Conservation (phyloP, 2,888 invertebrate genomes). For the Polydrusus tereticollis region DNA sequence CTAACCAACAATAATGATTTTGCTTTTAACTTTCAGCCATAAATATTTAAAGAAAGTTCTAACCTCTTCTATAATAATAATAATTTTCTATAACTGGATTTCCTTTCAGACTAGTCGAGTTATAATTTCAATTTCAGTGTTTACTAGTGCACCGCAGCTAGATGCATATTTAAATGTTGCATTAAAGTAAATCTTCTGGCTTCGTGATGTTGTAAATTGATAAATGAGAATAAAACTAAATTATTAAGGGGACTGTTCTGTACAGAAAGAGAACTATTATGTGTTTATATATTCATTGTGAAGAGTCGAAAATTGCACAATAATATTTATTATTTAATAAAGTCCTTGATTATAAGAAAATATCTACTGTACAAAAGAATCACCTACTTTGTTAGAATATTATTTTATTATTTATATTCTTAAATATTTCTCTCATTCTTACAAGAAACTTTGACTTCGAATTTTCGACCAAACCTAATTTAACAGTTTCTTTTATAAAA, state of each 20-base stretch:
- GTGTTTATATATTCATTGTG: too few species aligned
- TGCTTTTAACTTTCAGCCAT: slow-evolving; percentile 13
- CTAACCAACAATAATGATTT: background rate
- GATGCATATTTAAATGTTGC: slow-evolving; percentile 14
- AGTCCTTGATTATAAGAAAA: too few species aligned
- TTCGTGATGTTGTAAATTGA: background rate
- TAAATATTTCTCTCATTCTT: too few species aligned
- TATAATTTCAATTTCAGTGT: slow-evolving; percentile 11
- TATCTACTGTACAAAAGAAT: too few species aligned
- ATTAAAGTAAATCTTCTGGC: background rate
- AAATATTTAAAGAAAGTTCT: slow-evolving; percentile 22
- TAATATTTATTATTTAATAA: too few species aligned
- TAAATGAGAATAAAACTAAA: too few species aligned
- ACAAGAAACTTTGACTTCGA: too few species aligned
- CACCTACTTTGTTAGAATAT: too few species aligned
- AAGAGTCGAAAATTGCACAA: too few species aligned
- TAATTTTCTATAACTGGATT: slow-evolving; percentile 1
- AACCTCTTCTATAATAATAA: background rate
- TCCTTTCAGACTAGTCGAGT: slow-evolving; percentile 9
- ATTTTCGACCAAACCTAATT: background rate
- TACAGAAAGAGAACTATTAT: too few species aligned
- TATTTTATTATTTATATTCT: too few species aligned
- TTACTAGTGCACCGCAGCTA: background rate
- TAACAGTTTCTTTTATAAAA: background rate
- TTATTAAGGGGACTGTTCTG: too few species aligned